Evolutionary conservation across 1,140 invertebrate genomes (phyloP).

Genomic region (Drosophila triauraria): DNA sequence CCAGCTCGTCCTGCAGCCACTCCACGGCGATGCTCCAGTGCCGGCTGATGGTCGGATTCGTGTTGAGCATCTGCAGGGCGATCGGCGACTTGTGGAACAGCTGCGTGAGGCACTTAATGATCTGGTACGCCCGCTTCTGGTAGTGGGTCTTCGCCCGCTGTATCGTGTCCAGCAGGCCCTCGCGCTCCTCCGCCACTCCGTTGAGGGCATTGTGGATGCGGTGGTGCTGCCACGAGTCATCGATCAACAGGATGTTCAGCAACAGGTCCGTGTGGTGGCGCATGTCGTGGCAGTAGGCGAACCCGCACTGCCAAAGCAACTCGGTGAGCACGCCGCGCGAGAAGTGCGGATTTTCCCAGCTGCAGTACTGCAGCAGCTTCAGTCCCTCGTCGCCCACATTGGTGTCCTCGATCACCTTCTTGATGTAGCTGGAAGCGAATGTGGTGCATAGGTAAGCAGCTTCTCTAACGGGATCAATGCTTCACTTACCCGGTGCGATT

Average conservation of each 20-base stretch:
- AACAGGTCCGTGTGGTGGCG: conserved; percentile 96
- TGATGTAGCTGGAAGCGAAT: conserved; percentile 91
- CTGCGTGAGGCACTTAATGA: conserved; percentile 97
- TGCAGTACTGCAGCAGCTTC: conserved; percentile 95
- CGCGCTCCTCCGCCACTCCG: conserved; percentile 95
- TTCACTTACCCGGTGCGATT: conserved; percentile 89
- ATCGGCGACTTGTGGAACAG: conserved; percentile 93
- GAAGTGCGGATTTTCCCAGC: conserved; percentile 98
- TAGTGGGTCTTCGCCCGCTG: conserved; percentile 96
- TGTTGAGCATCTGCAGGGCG: conserved; percentile 91
- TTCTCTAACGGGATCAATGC: too few species aligned
- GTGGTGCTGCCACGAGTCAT: conserved; percentile 98
- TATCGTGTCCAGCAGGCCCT: conserved; percentile 97
- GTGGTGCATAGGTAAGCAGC: background rate
- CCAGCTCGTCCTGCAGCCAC: conserved; percentile 98
- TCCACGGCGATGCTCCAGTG: conserved; percentile 96
- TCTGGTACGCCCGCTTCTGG: conserved; percentile 98
- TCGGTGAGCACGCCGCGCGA: conserved; percentile 95
- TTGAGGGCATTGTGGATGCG: conserved; percentile 96
- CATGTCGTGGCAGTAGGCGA: conserved; percentile 97
- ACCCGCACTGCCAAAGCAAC: conserved; percentile 96
- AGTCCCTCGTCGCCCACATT: conserved; percentile 96
- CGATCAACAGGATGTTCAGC: conserved; percentile 93
- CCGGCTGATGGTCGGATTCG: conserved; percentile 91
- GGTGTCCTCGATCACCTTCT: conserved; percentile 97